Base-by-base conservation (phyloP, 2,888 invertebrate genomes). In the Ommatoiulus sabulosus region DNA sequence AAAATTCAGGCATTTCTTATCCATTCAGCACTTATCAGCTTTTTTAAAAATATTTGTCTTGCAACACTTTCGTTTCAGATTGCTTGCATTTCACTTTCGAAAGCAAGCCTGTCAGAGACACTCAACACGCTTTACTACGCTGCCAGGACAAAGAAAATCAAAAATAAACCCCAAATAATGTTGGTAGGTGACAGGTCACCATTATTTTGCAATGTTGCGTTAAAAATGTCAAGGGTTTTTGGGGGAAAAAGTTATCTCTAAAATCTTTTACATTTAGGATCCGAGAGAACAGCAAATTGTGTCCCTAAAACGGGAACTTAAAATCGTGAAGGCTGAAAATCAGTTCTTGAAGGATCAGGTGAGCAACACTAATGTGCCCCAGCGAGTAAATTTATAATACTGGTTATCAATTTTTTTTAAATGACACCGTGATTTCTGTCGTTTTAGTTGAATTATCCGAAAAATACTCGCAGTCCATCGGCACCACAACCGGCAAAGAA, bases 121-220 rank as follows among this genome's bases (percentile, higher is more conserved):
- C 92, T 98, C 89, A 98, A 97, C 93, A 98, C 98, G 0, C 94
- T 98, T 24, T 94, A 98, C 35, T 98, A 98, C 93, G 98, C 98
- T 0, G 96, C 97, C 0, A 94, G 98, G 90, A 97, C 98, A 0
- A 98, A 98, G 93, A 96, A 96, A 92, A 98, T 98, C 90, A 95
- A 96, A 91, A 97, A 97, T 0, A 98, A 97, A 92, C 98, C 98
- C 0, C 95, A 98, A 24, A 96, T 98, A 44, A 96, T 86, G 44
- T n/a, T 86, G 44, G 86, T 86, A 86, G n/a, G 86, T 12, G 15
- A 35, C 2, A 35, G 35, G 2, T 35, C 35, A 35, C 35, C 35
- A 35, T 35, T 35, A 35, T 35, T 35, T 35, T 35, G 35, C 35
- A 35, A n/a, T n/a, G 10, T 35, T n/a, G 1, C 20, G 2, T 86